Evolutionary conservation across 2,113 vertebrate species (phyloP), one percentile per base, ranked within the genome.

Genomic region (Paramisgurnus dabryanus): DNA sequence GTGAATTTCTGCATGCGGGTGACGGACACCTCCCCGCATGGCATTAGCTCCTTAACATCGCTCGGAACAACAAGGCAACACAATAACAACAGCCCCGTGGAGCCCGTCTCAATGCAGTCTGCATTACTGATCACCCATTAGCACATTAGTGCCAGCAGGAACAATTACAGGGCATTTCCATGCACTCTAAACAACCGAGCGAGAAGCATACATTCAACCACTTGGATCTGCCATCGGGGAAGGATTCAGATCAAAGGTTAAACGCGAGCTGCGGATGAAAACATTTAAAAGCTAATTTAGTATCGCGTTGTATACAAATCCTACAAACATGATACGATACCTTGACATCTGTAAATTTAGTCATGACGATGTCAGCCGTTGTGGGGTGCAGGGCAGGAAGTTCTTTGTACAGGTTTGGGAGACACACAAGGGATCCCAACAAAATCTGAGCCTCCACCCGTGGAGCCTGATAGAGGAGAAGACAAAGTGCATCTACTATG

Each of bases 371-470:
- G 4, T 97, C 97, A 34, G 96, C 94, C 67, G 94, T 94, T 86
- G 93, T 97, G 86, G 98, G 97, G 65, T 96, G 97, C 8, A 99
- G 95, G 79, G 96, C 96, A 66, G 96, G 95, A 61, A 99, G 92
- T 85, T 98, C 97, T 82, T 87, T 94, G n/a, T 95, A 99, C 11
- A 98, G 93, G 89, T 98, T 99, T 22, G 97, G 97, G 88, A 99
- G 97, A 88, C 97, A 99, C 83, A 99, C 97, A 81, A 99, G 90
- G 86, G 98, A 98, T 13, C 98, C 98, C 79, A 99, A 92, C 77
- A 99, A 93, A 85, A 98, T 95, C 88, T 99, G 97, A 60, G 98
- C 96, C 94, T 99, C 97, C 7, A 98, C 96, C 91, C 97, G 94
- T 68, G 98, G 98, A 85, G 97, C 98, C 98, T 99, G 78, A 3